Evolutionary conservation across 2,113 vertebrate genomes (phyloP).

Genomic region (Diglossa brunneiventris): DNA sequence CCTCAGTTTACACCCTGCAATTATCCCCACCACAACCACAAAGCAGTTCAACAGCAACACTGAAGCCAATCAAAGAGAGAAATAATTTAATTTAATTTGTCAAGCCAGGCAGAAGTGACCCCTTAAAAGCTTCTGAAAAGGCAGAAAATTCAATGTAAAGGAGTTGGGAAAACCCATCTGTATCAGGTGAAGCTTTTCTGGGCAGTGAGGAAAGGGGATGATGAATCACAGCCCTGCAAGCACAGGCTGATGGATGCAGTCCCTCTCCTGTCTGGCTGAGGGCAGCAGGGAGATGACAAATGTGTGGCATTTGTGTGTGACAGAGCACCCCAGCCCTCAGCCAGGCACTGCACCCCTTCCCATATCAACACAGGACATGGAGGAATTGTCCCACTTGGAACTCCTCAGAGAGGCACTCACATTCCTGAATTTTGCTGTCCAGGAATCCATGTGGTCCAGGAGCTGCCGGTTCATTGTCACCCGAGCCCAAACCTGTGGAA

Average conservation of each 20-base stretch:
- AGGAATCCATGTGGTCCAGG: conserved; percentile 87
- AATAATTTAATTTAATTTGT: neutral
- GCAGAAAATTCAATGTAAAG: neutral
- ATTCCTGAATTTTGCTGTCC: conserved; percentile 95
- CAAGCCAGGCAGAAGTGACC: neutral
- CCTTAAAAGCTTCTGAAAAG: neutral
- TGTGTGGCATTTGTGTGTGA: neutral
- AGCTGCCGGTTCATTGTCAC: conserved; percentile 87
- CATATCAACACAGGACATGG: fast-evolving
- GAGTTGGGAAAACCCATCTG: neutral
- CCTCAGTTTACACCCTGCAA: neutral
- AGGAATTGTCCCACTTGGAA: too few relatives aligned
- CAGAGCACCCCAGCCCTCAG: neutral
- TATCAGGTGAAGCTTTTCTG: neutral
- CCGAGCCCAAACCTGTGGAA: conserved; percentile 88
- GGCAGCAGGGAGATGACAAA: neutral
- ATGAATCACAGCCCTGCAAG: too few relatives aligned
- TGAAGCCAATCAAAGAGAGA: neutral
- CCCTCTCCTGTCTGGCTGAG: neutral
- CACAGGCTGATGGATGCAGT: neutral
- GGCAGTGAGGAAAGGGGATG: neutral
- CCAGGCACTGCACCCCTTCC: neutral
- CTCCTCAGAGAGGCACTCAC: conserved; percentile 67
- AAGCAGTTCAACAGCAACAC: neutral
- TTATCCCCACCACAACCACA: neutral